A percentile compares a stretch with the other conserved stretches of the same genome.
These are phyloP conservation scores for Drosophila willistoni DNA, from an alignment of 1,140 invertebrate species.

Conservation along the genomic window DNA sequence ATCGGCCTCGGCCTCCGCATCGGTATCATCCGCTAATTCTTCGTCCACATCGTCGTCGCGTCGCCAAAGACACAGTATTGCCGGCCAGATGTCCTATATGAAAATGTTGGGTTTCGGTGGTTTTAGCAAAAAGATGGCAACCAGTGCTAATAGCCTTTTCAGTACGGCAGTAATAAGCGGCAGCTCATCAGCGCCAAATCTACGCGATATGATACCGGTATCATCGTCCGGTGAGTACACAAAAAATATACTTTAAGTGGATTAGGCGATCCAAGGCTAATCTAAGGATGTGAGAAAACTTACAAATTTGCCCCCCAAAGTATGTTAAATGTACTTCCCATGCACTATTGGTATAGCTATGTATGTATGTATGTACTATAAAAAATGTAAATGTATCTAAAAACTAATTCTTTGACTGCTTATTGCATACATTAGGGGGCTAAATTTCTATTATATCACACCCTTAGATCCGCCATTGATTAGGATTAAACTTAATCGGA, in stretches of 20 bases:
- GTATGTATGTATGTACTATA: too few relatives aligned
- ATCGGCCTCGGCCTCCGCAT: constrained; percentile 72
- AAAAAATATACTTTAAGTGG: neutral
- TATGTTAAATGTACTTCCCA: too few relatives aligned
- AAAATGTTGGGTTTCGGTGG: constrained; percentile 91
- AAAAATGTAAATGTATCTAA: too few relatives aligned
- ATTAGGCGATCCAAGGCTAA: too few relatives aligned
- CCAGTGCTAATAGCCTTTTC: constrained; percentile 92
- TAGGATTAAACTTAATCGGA: neutral
- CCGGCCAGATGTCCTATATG: constrained; percentile 95
- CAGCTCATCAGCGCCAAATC: constrained; percentile 94
- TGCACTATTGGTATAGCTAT: too few relatives aligned
- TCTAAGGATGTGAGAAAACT: too few relatives aligned
- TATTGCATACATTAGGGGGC: too few relatives aligned
- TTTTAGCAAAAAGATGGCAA: constrained; percentile 88
- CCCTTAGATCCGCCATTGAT: neutral
- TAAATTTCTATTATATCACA: too few relatives aligned
- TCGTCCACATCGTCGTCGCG: constrained; percentile 84
- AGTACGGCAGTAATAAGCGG: constrained; percentile 97
- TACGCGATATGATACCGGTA: constrained; percentile 92
- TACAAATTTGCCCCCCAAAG: too few relatives aligned
- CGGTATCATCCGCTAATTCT: constrained; percentile 75
- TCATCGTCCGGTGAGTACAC: constrained; percentile 88
- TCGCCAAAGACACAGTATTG: constrained; percentile 96
- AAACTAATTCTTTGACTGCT: too few relatives aligned